These are phyloP conservation scores for Deilephila porcellus DNA, from an alignment of 2,888 invertebrate species.

Conservation along the genomic window DNA sequence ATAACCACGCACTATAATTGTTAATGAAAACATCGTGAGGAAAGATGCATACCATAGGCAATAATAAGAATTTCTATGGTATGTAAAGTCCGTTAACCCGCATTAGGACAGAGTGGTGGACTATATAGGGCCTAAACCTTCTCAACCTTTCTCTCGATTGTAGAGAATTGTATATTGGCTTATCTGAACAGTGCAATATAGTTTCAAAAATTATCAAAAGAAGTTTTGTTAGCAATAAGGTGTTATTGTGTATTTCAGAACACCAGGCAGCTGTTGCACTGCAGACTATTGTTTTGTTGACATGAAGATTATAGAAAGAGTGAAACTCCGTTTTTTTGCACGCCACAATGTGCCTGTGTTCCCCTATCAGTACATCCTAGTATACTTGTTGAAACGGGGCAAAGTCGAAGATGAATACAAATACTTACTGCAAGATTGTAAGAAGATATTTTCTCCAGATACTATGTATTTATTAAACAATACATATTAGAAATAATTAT, in stretches of 20 bases:
- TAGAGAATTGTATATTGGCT: no score
- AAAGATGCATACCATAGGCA: no score
- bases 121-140: no score
- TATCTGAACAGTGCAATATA: no score
- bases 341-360: conserved; percentile 79
- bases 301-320: conserved; percentile 78
- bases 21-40: no score
- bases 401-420: conserved; percentile 73
- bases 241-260: conserved; percentile 53
- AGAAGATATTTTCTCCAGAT: conserved; percentile 63
- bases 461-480: conserved; percentile 72
- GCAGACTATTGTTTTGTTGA: conserved; percentile 81
- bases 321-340: conserved; percentile 76
- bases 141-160: no score
- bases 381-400: conserved; percentile 73
- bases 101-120: no score
- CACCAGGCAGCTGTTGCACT: conserved; percentile 78
- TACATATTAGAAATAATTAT: conserved; percentile 57
- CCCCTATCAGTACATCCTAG: conserved; percentile 77
- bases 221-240: neutral
- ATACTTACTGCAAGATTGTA: conserved; percentile 76
- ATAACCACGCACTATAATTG: no score
- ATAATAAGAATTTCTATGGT: no score
- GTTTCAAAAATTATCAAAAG: no score
- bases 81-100: no score